Percentiles rank a stretch among this genome's conserved stretches.
phyloP scores from a whole-genome alignment of 1,140 invertebrate genomes.

The Philotrypesis tridentata region DNA sequence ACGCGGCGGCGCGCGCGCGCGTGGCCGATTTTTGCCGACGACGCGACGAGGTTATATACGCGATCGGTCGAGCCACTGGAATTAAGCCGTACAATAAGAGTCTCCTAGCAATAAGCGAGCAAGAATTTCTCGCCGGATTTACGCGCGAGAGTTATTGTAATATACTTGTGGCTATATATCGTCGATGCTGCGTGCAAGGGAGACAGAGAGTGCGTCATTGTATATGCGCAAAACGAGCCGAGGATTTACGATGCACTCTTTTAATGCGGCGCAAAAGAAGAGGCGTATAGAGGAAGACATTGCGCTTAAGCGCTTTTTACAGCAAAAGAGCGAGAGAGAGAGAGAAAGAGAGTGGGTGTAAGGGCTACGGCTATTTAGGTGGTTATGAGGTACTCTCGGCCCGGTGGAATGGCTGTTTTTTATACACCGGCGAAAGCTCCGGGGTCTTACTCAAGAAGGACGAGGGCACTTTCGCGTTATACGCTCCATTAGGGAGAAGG shows the following conservation, averaged over 20 bases:
- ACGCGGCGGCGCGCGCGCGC: background rate
- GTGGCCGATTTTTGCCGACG: background rate
- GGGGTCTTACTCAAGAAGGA: slow-evolving; percentile 9
- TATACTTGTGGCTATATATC: too few relatives aligned
- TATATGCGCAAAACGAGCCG: background rate
- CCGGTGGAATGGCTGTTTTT: slow-evolving; percentile 31
- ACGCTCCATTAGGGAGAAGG: slow-evolving; percentile 23
- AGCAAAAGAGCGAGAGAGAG: background rate
- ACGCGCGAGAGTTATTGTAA: background rate
- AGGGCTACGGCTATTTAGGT: slow-evolving; percentile 27
- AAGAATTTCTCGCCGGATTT: background rate
- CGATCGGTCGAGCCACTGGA: background rate
- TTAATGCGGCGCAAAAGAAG: background rate
- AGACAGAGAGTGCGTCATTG: too few relatives aligned
- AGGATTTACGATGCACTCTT: slow-evolving; percentile 8
- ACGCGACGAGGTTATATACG: background rate
- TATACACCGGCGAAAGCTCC: slow-evolving; percentile 38
- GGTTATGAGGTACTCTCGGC: slow-evolving; percentile 38
- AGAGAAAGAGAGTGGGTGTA: background rate
- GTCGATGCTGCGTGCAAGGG: too few relatives aligned
- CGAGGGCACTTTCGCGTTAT: background rate
- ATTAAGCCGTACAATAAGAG: background rate
- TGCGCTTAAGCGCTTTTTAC: slow-evolving; percentile 25
- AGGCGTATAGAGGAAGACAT: background rate
- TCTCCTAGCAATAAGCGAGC: too few relatives aligned